These are phyloP conservation scores for Oligia strigilis DNA, from an alignment of 2,888 invertebrate genomes.

Conservation along the genomic window DNA sequence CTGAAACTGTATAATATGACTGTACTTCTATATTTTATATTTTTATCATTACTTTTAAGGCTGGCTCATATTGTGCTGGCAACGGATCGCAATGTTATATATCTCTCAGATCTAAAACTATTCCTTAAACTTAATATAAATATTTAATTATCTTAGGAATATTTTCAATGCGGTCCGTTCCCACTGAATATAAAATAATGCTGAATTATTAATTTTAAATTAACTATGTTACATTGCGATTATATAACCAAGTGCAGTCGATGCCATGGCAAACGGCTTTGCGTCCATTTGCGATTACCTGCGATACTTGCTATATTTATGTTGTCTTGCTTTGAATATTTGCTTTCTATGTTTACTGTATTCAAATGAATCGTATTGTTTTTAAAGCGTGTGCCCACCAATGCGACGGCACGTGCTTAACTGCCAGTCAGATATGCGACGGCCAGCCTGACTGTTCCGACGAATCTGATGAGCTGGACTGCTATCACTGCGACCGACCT, in stretches of 20 bases:
- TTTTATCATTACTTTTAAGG: constrained; percentile 25
- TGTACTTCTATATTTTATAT: neutral
- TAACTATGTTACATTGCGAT: constrained; percentile 28
- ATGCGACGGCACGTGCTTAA: constrained; percentile 92
- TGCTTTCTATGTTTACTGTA: constrained; percentile 50
- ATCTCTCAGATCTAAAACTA: neutral
- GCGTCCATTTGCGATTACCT: constrained; percentile 43
- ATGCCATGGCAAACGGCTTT: constrained; percentile 43
- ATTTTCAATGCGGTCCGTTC: constrained; percentile 8
- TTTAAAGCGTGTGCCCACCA: constrained; percentile 81
- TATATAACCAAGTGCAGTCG: constrained; percentile 17
- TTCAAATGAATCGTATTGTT: constrained; percentile 73
- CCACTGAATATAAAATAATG: neutral
- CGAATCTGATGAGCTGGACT: constrained; percentile 89
- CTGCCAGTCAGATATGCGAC: constrained; percentile 91
- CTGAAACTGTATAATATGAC: neutral
- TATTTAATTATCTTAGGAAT: neutral
- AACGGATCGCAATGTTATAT: constrained; percentile 10
- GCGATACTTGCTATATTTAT: constrained; percentile 3
- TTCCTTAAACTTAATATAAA: neutral
- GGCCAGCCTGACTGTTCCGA: constrained; percentile 90
- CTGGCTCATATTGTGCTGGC: constrained; percentile 23
- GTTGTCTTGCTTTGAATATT: constrained; percentile 27
- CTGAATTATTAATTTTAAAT: neutral
- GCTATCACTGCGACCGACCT: constrained; percentile 79